Base-by-base conservation (phyloP, 2,113 vertebrate genomes). In the Aphyosemion australe region DNA sequence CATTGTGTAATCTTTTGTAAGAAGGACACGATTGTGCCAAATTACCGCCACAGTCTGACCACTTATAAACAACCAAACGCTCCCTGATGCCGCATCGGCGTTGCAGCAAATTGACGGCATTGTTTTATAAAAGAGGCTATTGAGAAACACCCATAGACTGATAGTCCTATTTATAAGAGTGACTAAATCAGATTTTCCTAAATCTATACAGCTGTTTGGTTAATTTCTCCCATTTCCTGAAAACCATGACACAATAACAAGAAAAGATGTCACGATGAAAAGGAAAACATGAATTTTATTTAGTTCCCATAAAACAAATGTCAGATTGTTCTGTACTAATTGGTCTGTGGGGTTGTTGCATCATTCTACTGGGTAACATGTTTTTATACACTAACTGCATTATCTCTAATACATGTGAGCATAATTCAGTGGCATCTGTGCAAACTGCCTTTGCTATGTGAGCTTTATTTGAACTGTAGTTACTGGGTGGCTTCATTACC, bases 281-380 rank as follows among this genome's bases (percentile, higher is more conserved):
- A 67, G 54, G 11, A 67, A 74, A 67, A 54, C 52, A 60, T 39
- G 5, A 53, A 61, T 76, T 63, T 78, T 54, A 19, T 61, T 47
- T 69, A 51, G 57, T 69, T 39, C 31, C 14, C 18, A 16, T 45
- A 50, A 51, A 77, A 49, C 51, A 26, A 65, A 50, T 42, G 8
- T 26, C n/a, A 31, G 31, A 16, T 20, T 58, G 37, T 52, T 66
- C 10, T 18, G 26, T 41, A 2, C 50, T 76, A 61, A 74, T 76
- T 76, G 62, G 69, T 56, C 82, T 71, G 69, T 65, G 66, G 41
- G 58, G 68, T 48, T 69, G 55, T 53, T 65, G 65, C 42, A 47
- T 61, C 49, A 63, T 58, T 64, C 58, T 8, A 3, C 18, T n/a
- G 12, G 55, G 56, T 61, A 67, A 48, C 63, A 68, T 65, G 26